Evolutionary conservation across 2,888 invertebrate species (phyloP), one percentile per base, ranked within the genome.

Genomic region (Osmoderma eremita): DNA sequence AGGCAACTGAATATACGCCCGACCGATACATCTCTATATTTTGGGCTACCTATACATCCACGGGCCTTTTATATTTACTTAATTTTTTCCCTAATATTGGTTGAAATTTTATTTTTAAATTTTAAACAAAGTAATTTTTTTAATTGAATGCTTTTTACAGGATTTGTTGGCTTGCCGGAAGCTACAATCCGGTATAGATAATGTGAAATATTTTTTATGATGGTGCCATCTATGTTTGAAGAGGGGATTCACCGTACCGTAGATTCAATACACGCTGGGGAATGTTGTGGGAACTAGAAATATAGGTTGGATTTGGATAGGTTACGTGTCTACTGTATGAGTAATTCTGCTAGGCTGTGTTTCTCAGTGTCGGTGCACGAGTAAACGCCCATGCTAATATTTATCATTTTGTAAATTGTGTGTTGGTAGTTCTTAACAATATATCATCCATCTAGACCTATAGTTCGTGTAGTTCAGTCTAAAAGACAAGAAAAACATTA

Each of bases 311-410:
- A 5, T 24, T 24, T 42, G 42, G 41, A 58, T 58, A 58, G 56
- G 56, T 58, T 58, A 58, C 58, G 58, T 58, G 58, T 58, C 36
- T 45, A 22, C 18, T 53, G 20, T 18, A 58, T 58, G 58, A 58
- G 42, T 58, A 58, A 58, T 53, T 12, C 53, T 30, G 2, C 3
- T 10, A 8, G 30, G 30, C 10, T 8, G 5, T 8, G 8, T 45
- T 24, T 13, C 17, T 24, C 22, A 58, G 30, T 42, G 22, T 58
- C 42, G 58, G 58, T 58, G 58, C 42, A 45, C 22, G 42, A 58
- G 58, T 42, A 58, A 58, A 58, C 58, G 58, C 58, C 58, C 58
- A 58, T 58, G 13, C 13, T 8, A 18, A 58, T 42, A 42, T 45
- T 58, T 58, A 58, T 45, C 45, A 45, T 18, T 58, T 53, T 42